Base-by-base conservation (phyloP, 2,113 vertebrate genomes). In the Lutjanus erythropterus region DNA sequence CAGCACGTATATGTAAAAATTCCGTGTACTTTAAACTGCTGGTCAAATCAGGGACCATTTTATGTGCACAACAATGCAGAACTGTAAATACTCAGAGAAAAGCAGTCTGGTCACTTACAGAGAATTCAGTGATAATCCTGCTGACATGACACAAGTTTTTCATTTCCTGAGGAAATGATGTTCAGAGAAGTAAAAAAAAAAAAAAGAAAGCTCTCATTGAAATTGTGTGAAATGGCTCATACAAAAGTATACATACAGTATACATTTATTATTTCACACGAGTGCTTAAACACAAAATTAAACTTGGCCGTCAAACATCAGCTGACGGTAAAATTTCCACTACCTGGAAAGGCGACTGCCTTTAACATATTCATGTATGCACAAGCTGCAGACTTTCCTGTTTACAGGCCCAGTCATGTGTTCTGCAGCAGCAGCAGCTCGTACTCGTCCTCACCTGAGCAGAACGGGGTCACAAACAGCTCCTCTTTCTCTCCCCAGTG, bases 401-500 rank as follows among this genome's bases (percentile, higher is more conserved):
- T 87, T 82, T 41, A 35, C 67, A 71, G 25, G 23, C 18, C 5
- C 23, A 33, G 49, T 47, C 58, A 44, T 55, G 76, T 56, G 53
- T 46, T 31, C 4, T 1, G 8, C 23, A 18, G 5, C 41, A 49
- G 41, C 33, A 58, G 59, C 35, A 33, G 55, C 29, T 74, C 31
- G 47, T 49, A 0, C 19, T 77, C 53, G 2, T 62, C 46, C 25
- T 66, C 79, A 88, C 81, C 70, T 81, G 73, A 72, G 47, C 0
- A 1, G 50, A 62, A 53, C 29, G 5, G 3, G 29, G 44, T 49
- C 19, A 78, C 29, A 39, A 66, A 42, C 65, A 12, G 8, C 31
- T 25, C 52, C 55, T 47, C 61, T 49, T 21, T 16, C 67, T 27
- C 42, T 70, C 81, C 25, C 46, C 5, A 10, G 27, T 83, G 75